A percentile compares a stretch with the other conserved stretches of the same genome.
phyloP scores from a whole-genome alignment of 2,888 invertebrate species.

The Lacanobia oleracea region DNA sequence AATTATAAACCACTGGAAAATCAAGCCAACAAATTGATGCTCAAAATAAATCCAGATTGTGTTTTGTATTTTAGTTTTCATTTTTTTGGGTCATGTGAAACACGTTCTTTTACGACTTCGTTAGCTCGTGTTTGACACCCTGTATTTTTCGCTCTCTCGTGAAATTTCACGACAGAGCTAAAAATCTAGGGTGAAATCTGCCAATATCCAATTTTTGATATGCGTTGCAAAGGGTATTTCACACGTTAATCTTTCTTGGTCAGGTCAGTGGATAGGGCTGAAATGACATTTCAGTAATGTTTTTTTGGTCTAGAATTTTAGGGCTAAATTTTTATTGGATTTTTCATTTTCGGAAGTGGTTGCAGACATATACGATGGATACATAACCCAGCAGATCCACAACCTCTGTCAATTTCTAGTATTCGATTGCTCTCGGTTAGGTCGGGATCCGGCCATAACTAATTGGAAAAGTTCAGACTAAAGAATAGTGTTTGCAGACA shows the following conservation, averaged over 20 bases:
- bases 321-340: neutral
- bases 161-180: neutral
- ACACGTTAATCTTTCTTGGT: conserved; percentile 7
- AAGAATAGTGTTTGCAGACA: too few species aligned
- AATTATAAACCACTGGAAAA: neutral
- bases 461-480: too few species aligned
- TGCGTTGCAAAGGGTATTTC: neutral
- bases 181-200: neutral
- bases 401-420: too few species aligned
- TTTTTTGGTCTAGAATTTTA: neutral
- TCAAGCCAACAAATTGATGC: neutral
- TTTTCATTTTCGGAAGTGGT: neutral
- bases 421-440: too few species aligned
- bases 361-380: too few species aligned
- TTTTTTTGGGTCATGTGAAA: neutral
- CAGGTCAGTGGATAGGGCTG: neutral
- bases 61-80: neutral
- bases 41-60: neutral
- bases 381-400: too few species aligned
- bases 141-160: neutral
- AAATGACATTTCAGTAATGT: neutral
- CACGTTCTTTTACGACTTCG: neutral
- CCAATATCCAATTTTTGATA: conserved; percentile 3
- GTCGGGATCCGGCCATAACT: too few species aligned
- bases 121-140: conserved; percentile 11